Base-by-base conservation (phyloP, 1,140 invertebrate species). In the Temnothorax nylanderi region DNA sequence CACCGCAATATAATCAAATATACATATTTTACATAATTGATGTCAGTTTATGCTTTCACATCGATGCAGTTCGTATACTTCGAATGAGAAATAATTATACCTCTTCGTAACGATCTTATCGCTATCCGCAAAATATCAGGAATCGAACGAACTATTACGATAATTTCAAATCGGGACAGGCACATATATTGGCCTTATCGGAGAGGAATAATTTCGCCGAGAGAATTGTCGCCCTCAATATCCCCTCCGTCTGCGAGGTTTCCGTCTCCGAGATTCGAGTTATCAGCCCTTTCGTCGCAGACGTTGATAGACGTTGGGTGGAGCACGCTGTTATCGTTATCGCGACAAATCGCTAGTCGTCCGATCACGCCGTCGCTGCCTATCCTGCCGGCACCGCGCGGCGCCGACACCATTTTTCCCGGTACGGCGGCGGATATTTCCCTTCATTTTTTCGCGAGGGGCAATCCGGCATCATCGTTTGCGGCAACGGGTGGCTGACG, bases 321-420 rank as follows among this genome's bases (percentile, higher is more conserved):
- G 5, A 32, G 51, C 47, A 32, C 44, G 69, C 41, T 54, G 67
- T 82, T 82, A 82, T 82, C 80, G 80, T 75, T 75, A 75, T 84
- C 80, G 41, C 54, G 80, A 84, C 80, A 84, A 84, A 84, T 84
- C 80, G 18, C 80, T 74, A 56, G 69, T 75, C 69, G 54, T 44
- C 69, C 41, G 41, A 75, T 74, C 80, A 72, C 26, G 26, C 54
- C 13, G 47, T 37, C 64, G 58, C 26, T 64, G 60, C 56, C 44
- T 67, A 67, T 37, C 26, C 67, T 41, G 51, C 4, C 58, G 76
- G 75, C 56, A 41, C n/a, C 13, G 51, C 74, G 10, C n/a, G 18
- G 34, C 37, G 74, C 54, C 54, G 26, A 60, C 80, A 21, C 18
- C 54, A 84, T 84, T 84, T 84, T 60, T 75, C 80, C 26, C 32